phyloP scores from a whole-genome alignment of 2,113 vertebrate genomes.

The Dicentrarchus labrax region DNA sequence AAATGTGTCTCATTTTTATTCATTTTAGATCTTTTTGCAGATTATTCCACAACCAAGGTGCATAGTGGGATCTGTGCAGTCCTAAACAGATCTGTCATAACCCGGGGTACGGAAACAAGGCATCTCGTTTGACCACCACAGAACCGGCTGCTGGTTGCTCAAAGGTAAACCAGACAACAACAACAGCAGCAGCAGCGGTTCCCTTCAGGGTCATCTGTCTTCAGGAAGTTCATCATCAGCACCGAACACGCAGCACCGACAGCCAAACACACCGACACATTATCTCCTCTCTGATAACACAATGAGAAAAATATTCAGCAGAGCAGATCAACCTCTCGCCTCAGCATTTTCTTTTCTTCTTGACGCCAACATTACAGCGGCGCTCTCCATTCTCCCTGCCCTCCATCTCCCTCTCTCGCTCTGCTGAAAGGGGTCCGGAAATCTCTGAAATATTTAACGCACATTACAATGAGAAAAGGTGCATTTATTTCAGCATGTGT shows the following conservation, averaged over 20 bases:
- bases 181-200: not conserved
- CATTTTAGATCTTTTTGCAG: too few species aligned
- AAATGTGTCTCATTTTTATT: too few species aligned
- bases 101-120: too few species aligned
- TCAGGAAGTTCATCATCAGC: slow-evolving; percentile 5
- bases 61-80: too few species aligned
- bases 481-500: slow-evolving; percentile 70
- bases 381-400: not conserved
- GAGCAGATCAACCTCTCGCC: slow-evolving; percentile 50
- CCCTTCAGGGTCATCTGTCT: slow-evolving; percentile 16
- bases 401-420: not conserved
- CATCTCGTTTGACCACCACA: not conserved
- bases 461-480: slow-evolving; percentile 59
- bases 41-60: too few species aligned
- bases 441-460: slow-evolving; percentile 73
- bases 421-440: slow-evolving; percentile 21
- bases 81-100: too few species aligned
- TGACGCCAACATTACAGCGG: not conserved
- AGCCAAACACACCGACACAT: slow-evolving; percentile 30
- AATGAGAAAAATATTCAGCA: slow-evolving; percentile 14
- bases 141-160: not conserved
- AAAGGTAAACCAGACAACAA: not conserved
- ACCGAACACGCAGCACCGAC: slow-evolving; percentile 12
- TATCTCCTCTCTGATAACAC: slow-evolving; percentile 34
- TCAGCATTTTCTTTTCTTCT: slow-evolving; percentile 39